These are phyloP conservation scores for Drosophila antonietae DNA, from an alignment of 2,888 invertebrate genomes.

Conservation along the genomic window DNA sequence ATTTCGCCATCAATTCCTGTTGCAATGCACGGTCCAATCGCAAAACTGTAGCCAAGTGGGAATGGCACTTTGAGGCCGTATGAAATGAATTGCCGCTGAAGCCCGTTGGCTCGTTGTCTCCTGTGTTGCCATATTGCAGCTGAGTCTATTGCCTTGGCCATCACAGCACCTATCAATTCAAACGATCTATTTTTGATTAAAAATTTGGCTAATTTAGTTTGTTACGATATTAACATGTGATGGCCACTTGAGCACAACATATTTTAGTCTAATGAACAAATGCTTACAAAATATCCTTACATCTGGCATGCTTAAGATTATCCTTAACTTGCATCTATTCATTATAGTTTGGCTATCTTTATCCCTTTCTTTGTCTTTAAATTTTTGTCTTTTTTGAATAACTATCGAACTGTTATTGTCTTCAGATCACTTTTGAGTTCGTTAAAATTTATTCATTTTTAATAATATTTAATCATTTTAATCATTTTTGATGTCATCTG, in stretches of 20 bases:
- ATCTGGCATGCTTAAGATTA: neutral
- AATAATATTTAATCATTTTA: too few relatives aligned
- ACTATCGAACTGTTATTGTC: too few relatives aligned
- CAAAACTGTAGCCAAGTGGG: neutral
- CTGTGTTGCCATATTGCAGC: neutral
- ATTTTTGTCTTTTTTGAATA: too few relatives aligned
- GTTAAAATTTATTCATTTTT: too few relatives aligned
- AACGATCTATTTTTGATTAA: neutral
- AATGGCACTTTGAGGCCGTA: conserved; percentile 6
- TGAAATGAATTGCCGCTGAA: conserved; percentile 10
- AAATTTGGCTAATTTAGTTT: too few relatives aligned
- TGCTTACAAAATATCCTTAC: neutral
- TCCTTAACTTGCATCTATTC: too few relatives aligned
- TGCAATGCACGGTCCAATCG: conserved; percentile 18
- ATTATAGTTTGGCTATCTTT: too few relatives aligned
- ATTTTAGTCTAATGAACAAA: neutral
- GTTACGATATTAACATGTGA: too few relatives aligned
- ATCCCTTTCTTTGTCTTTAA: too few relatives aligned
- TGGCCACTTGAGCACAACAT: neutral
- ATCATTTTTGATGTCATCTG: too few relatives aligned
- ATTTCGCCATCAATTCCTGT: conserved; percentile 11
- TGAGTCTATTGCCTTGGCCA: neutral
- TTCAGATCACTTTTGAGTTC: too few relatives aligned
- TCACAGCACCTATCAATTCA: conserved; percentile 5
- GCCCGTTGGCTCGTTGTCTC: neutral